A percentile compares a stretch with the other conserved stretches of the same genome.
phyloP scores from a whole-genome alignment of 2,888 invertebrate genomes.

The Cryptocheilus praepositus region DNA sequence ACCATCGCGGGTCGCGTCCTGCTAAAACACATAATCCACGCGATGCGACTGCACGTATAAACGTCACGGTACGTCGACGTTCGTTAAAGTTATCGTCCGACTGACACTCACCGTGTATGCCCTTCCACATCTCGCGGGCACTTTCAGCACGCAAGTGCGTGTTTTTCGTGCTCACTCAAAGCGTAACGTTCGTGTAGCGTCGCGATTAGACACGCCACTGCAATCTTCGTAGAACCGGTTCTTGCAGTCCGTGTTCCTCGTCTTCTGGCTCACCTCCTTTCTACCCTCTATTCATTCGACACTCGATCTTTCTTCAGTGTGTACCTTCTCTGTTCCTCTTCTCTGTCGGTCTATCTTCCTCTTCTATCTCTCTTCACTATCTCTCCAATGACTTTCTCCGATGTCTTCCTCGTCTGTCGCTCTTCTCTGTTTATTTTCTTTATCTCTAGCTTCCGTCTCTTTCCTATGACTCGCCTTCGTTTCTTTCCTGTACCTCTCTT shows the following conservation, averaged over 20 bases:
- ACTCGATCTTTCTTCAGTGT: constrained; percentile 11
- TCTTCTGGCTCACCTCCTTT: constrained; percentile 36
- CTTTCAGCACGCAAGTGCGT: constrained; percentile 13
- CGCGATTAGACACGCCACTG: constrained; percentile 67
- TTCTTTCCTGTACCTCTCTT: too few relatives aligned
- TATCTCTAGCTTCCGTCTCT: too few relatives aligned
- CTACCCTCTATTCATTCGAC: not conserved
- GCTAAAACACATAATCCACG: too few relatives aligned
- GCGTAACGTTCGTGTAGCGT: constrained; percentile 64
- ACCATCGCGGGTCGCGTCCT: too few relatives aligned
- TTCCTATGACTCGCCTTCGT: too few relatives aligned
- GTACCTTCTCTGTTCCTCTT: constrained; percentile 30
- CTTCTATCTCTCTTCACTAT: constrained; percentile 11
- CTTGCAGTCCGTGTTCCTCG: constrained; percentile 21
- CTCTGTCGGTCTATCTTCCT: constrained; percentile 19
- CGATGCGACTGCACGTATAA: not conserved
- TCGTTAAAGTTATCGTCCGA: not conserved
- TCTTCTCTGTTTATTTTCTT: too few relatives aligned
- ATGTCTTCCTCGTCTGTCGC: too few relatives aligned
- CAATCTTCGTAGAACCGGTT: constrained; percentile 59
- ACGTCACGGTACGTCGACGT: not conserved
- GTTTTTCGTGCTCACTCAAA: constrained; percentile 36
- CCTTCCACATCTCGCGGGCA: too few relatives aligned
- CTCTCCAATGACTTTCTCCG: too few relatives aligned
- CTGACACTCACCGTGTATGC: not conserved